A percentile compares a stretch with the other conserved stretches of the same genome.
These are phyloP conservation scores for Pachydiplax longipennis DNA, from an alignment of 2,888 invertebrate genomes.

Conservation along the genomic window DNA sequence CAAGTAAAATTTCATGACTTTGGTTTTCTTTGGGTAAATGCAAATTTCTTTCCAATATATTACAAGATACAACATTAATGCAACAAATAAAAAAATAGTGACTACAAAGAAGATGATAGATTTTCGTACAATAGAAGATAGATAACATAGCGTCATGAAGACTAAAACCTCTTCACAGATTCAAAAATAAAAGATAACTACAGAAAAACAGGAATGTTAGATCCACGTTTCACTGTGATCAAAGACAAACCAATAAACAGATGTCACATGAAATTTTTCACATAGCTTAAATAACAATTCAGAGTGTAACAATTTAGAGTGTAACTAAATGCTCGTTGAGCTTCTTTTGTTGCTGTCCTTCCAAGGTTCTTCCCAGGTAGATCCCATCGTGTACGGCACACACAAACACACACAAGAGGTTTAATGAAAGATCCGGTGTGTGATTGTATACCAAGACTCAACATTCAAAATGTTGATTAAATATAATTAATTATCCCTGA, in stretches of 20 bases:
- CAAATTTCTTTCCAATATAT: not conserved
- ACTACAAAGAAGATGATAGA: not conserved
- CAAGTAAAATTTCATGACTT: too few species aligned
- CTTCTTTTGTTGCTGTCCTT: not conserved
- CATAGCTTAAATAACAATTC: not conserved
- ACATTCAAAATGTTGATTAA: not conserved
- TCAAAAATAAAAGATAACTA: not conserved
- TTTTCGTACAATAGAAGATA: not conserved
- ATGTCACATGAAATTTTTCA: not conserved
- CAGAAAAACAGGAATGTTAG: not conserved
- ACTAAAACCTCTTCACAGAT: not conserved
- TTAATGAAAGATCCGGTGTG: not conserved
- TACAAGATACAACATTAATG: not conserved
- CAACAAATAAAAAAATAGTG: not conserved
- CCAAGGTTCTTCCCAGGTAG: not conserved
- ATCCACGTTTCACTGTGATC: not conserved
- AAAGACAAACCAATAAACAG: not conserved
- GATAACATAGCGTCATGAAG: not conserved
- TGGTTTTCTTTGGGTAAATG: too few species aligned
- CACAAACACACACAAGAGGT: not conserved
- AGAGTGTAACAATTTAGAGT: not conserved
- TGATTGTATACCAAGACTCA: not conserved
- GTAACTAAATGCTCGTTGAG: not conserved
- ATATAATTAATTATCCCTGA: slow-evolving; percentile 14
- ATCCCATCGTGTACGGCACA: not conserved